These are phyloP conservation scores for Urechis unicinctus DNA, from an alignment of 2,888 invertebrate species.

Conservation along the genomic window DNA sequence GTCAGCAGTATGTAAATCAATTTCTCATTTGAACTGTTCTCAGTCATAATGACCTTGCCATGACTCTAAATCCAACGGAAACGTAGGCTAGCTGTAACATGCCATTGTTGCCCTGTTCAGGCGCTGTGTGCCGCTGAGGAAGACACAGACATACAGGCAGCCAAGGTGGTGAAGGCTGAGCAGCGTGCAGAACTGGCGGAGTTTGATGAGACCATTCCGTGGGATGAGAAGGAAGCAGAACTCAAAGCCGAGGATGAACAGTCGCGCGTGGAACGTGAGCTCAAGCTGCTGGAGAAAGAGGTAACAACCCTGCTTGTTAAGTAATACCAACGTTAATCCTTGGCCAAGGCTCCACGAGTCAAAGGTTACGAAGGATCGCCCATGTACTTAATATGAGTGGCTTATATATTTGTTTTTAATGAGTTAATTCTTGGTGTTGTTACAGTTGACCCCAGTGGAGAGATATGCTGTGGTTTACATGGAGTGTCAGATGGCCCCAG, in stretches of 20 bases:
- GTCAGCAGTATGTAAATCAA: background rate
- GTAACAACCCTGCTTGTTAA: too few species aligned
- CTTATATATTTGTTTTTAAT: background rate
- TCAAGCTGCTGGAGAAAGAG: slow-evolving; percentile 50
- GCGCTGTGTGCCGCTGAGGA: slow-evolving; percentile 90
- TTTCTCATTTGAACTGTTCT: background rate
- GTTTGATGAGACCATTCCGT: slow-evolving; percentile 89
- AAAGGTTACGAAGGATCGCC: background rate
- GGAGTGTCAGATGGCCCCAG: slow-evolving; percentile 76
- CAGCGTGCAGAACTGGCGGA: slow-evolving; percentile 69
- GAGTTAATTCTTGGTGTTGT: slow-evolving; percentile 2
- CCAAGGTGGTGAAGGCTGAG: slow-evolving; percentile 81
- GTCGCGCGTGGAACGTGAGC: slow-evolving; percentile 49
- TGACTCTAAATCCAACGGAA: background rate
- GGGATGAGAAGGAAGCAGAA: slow-evolving; percentile 61
- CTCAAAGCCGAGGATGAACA: slow-evolving; percentile 32
- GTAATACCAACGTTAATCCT: too few species aligned
- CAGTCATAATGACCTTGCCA: background rate
- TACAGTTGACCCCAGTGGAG: slow-evolving; percentile 84
- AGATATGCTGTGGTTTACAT: slow-evolving; percentile 89
- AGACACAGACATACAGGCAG: slow-evolving; percentile 88
- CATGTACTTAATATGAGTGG: too few species aligned
- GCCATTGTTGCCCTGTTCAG: slow-evolving; percentile 21
- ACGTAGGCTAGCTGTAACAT: background rate
- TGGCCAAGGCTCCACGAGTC: background rate